Evolutionary conservation across 2,113 vertebrate genomes (phyloP).

Genomic region (Parotia lawesii): DNA sequence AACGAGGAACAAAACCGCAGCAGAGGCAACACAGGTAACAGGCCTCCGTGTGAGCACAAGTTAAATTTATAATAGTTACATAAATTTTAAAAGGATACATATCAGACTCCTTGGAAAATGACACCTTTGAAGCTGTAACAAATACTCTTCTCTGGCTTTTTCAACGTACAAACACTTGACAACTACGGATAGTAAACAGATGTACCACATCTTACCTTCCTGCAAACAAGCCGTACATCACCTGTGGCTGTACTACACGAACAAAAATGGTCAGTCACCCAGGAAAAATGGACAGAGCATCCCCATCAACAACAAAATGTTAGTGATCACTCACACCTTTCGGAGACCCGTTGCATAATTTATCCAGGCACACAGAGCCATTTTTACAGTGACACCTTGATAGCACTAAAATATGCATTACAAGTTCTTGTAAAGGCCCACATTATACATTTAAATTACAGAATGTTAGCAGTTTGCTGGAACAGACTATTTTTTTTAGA

Average conservation of each 20-base stretch:
- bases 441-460: neutral
- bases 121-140: neutral
- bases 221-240: neutral
- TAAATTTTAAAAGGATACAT: neutral
- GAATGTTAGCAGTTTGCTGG: neutral
- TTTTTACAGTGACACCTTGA: neutral
- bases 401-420: conserved; percentile 6
- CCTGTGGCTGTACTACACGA: neutral
- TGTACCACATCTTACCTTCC: neutral
- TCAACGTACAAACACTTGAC: neutral
- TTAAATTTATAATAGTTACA: neutral
- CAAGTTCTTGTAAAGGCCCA: neutral
- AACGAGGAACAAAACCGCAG: neutral
- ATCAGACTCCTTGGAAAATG: neutral
- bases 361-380: neutral
- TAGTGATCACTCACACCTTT: neutral
- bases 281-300: neutral
- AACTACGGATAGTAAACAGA: neutral
- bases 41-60: neutral
- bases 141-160: neutral
- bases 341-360: neutral
- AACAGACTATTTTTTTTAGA: neutral
- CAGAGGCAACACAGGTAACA: neutral
- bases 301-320: neutral
- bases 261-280: neutral